Base-by-base conservation (phyloP, 1,140 invertebrate species). In the Musca vetustissima region DNA sequence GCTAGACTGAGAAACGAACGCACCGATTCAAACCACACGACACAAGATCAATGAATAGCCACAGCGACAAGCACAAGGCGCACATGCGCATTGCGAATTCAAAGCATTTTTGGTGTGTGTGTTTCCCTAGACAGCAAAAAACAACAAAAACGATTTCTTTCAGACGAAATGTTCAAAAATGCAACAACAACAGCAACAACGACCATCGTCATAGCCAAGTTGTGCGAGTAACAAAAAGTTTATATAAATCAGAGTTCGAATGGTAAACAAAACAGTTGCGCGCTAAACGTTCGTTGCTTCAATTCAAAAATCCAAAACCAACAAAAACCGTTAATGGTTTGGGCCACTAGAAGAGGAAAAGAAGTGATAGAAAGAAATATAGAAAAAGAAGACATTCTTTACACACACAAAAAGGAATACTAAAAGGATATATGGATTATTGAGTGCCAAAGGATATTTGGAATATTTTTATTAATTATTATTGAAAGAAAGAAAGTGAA, bases 241-340 rank as follows among this genome's bases (percentile, higher is more conserved):
- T 61, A 61, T 61, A 61, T 61, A 61, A 61, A 61, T 43, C 57
- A 61, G 57, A 61, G 28, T 19, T 17, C 28, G 28, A 28, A 13
- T 61, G 19, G 36, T 43, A 36, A 61, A 36, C 57, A 32, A 61
- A 61, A 61, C 57, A 61, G 57, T 61, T 61, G 57, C 57, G 57
- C 57, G 57, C 36, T 32, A 19, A 61, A 61, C 57, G 57, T 61
- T 43, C 57, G 57, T 43, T 43, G 11, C 36, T 43, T 43, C 6
- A 4, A 43, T 43, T 43, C 36, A 43, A 43, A 32, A 32, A 43
- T 11, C 36, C 1, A 43, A 7, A 43, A 43, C 36, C 36, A 13
- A 43, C 6, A 61, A 61, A 43, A 43, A 36, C 28, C 57, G 57
- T 61, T 43, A 36, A 61, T 13, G 25, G 57, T 61, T 15, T 43